A percentile compares a stretch with the other conserved stretches of the same genome.
Evolutionary conservation across 2,113 vertebrate genomes (phyloP).

Genomic region (Corythornis vintsioides): DNA sequence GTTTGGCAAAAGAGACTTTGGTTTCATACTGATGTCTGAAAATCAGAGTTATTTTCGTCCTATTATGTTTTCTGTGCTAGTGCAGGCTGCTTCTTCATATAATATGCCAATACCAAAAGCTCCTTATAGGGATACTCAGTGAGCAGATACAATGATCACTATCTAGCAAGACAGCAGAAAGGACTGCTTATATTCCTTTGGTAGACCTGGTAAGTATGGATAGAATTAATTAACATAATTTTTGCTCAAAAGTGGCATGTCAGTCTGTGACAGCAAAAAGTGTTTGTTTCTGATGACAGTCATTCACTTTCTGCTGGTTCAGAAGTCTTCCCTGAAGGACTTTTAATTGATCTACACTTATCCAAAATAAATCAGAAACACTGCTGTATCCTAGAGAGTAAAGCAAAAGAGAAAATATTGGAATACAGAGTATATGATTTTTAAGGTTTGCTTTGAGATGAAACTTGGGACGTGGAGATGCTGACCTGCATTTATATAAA

Average conservation of each 20-base stretch:
- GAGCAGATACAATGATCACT: slow-evolving; percentile 17
- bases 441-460: slow-evolving; percentile 48
- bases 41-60: slow-evolving; percentile 52
- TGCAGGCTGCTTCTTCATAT: slow-evolving; percentile 12
- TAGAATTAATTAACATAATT: slow-evolving; percentile 69
- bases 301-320: slow-evolving; percentile 67
- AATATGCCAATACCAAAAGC: background rate
- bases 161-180: slow-evolving; percentile 14
- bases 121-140: background rate
- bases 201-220: slow-evolving; percentile 48
- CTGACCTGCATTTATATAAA: slow-evolving; percentile 40
- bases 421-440: slow-evolving; percentile 38
- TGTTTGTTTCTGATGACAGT: slow-evolving; percentile 72
- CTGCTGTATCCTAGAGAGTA: slow-evolving; percentile 68
- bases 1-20: slow-evolving; percentile 13
- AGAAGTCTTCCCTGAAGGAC: slow-evolving; percentile 73
- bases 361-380: slow-evolving; percentile 70
- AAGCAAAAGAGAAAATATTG: slow-evolving; percentile 56
- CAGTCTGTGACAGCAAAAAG: slow-evolving; percentile 53
- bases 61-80: slow-evolving; percentile 12
- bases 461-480: slow-evolving; percentile 16
- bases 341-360: slow-evolving; percentile 72
- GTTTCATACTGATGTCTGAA: slow-evolving; percentile 50
- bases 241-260: slow-evolving; percentile 57
- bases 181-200: slow-evolving; percentile 48